Percentiles rank a stretch among this genome's conserved stretches.
These are phyloP conservation scores for Notiomystis cincta DNA, from an alignment of 2,113 vertebrate genomes.

Conservation along the genomic window DNA sequence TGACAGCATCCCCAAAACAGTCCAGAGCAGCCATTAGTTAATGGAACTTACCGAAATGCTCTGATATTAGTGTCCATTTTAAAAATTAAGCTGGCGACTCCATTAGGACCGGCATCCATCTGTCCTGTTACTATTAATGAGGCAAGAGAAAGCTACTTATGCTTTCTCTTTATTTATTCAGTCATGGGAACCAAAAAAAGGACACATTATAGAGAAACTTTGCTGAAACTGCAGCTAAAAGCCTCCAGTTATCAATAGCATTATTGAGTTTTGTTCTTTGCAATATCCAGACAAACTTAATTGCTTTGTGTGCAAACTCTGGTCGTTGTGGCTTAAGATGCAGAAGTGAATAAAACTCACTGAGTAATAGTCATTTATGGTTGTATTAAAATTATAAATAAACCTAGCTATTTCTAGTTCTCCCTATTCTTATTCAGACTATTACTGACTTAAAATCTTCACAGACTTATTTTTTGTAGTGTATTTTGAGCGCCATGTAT, in stretches of 20 bases:
- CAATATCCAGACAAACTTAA: neutral
- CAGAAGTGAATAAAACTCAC: neutral
- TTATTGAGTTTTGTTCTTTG: neutral
- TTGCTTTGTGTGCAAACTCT: neutral
- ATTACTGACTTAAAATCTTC: neutral
- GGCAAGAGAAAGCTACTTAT: neutral
- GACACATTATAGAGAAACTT: neutral
- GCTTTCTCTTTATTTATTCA: no score
- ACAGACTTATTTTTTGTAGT: neutral
- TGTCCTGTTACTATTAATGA: neutral
- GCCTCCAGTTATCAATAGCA: neutral
- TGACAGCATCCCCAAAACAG: neutral
- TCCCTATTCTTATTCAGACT: neutral
- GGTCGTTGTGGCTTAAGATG: neutral
- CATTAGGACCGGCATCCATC: neutral
- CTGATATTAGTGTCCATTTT: neutral
- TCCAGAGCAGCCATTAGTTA: neutral
- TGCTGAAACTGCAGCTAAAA: neutral
- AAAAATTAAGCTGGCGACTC: neutral
- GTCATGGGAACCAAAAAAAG: neutral
- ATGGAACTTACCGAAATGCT: neutral
- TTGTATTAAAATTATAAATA: neutral
- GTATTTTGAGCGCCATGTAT: neutral
- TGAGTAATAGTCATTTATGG: neutral
- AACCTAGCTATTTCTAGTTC: neutral